Base-by-base conservation (phyloP, 2,888 invertebrate species). In the Magallana nippona region DNA sequence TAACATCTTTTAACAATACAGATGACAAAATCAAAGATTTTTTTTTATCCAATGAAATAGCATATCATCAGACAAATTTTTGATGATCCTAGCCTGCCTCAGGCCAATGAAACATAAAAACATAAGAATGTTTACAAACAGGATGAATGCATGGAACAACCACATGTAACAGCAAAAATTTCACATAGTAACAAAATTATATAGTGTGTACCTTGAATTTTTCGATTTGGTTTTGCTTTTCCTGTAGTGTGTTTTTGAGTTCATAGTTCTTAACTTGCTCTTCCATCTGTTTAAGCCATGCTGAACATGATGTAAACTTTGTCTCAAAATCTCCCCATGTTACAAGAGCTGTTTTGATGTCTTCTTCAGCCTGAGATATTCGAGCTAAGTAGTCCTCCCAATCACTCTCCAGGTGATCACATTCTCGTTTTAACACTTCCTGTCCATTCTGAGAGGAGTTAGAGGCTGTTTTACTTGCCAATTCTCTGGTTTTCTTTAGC, bases 341-440 rank as follows among this genome's bases (percentile, higher is more conserved):
- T 93, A 98, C 96, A 85, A 98, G 95, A 94, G 97, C 97, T 0
- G 96, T 96, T 94, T 97, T 97, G 58, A 98, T 95, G 89, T 97
- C 96, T 83, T 97, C 96, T 82, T 91, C 90, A 15, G 92, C 91
- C 86, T 91, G 87, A 82, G 88, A 87, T 88, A 92, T 89, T 44
- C 90, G 88, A 56, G 90, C 87, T 8, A 87, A 83, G 82, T 92
- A 92, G 79, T 90, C 89, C 56, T 92, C 98, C 98, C 98, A 98
- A 91, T 98, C 98, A 85, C 96, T 96, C 95, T 98, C 98, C 56
- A 98, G 95, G 92, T 98, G 97, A 93, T 97, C 98, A 88, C 98
- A 95, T 94, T 98, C 97, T 44, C 96, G 96, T 90, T 97, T 97
- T 82, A 98, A 97, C 81, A 96, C 96, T 92, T 98, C 98, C 82